Evolutionary conservation across 2,113 vertebrate genomes (phyloP).

Genomic region (Manacus vitellinus): DNA sequence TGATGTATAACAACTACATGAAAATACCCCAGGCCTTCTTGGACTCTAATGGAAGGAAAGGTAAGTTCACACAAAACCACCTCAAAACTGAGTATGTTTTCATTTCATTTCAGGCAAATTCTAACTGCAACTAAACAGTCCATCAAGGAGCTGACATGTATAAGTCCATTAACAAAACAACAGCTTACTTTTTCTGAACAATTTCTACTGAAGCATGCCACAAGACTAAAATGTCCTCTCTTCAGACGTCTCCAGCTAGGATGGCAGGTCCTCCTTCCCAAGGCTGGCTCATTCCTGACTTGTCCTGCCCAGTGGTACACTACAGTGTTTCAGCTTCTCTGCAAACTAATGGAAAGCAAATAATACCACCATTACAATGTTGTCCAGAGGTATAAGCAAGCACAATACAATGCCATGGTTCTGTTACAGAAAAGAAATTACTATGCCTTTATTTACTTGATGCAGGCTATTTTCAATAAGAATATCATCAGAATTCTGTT

Average conservation of each 20-base stretch:
- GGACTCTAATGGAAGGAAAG: background rate
- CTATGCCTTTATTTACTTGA: background rate
- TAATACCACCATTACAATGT: background rate
- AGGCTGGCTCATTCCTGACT: conserved; percentile 64
- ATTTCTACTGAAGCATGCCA: conserved; percentile 56
- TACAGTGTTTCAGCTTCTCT: conserved; percentile 17
- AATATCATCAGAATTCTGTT: background rate
- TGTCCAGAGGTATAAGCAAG: background rate
- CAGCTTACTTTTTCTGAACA: conserved; percentile 68
- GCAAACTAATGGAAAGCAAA: conserved; percentile 32
- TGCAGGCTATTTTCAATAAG: background rate
- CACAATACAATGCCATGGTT: background rate
- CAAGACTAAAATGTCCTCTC: conserved; percentile 51
- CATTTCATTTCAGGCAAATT: background rate
- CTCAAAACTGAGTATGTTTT: background rate
- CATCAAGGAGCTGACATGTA: background rate
- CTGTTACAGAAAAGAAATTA: background rate
- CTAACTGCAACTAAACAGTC: background rate
- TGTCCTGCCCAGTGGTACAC: background rate
- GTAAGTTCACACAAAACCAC: background rate
- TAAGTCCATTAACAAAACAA: background rate
- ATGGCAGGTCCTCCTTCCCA: conserved; percentile 17
- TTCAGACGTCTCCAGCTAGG: conserved; percentile 46
- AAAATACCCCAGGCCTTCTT: background rate
- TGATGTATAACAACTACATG: background rate